Evolutionary conservation across 2,888 invertebrate genomes (phyloP), one percentile per base, ranked within the genome.

Genomic region (Caenorhabditis doughertyi): DNA sequence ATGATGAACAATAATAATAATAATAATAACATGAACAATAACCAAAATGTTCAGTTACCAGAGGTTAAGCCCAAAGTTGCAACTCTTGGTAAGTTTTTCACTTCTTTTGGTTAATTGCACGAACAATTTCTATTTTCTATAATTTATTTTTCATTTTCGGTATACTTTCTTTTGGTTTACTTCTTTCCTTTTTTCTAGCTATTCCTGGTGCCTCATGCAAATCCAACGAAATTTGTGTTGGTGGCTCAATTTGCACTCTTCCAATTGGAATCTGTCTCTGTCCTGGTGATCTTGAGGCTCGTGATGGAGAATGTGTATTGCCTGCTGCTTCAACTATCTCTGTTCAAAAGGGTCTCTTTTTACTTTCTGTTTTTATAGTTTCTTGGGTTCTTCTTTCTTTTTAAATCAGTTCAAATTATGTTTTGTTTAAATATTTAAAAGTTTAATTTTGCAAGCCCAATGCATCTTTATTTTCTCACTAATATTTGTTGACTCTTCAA

Each of bases 261-360:
- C 89, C 90, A 7, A 86, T 89, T 70, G 87, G 88, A 23, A 80
- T 90, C 27, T 91, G 91, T 77, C 86, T 91, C 32, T 91, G 91
- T 82, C 91, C 91, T 18, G 89, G 88, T 18, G 89, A 89, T 64
- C 70, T 89, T 60, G 90, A 90, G 79, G 89, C 83, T 62, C 83
- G 86, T 39, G 87, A 87, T 55, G 90, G 89, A 60, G 89, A 89
- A 82, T 90, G 90, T 79, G 89, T 89, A 25, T 62, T 84, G 55
- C 88, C 89, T 62, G 84, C 85, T 7, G 72, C 85, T 23, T 82
- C 84, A 58, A 76, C 83, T 74, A 84, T 85, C 62, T 70, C 81
- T 49, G 84, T 87, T 67, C 62, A 70, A 62, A 87, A 84, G 81
- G 82, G 82, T 83, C 62, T 72, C 56, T 77, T 77, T 77, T 79